phyloP scores from a whole-genome alignment of 2,888 invertebrate species.

The Melanargia galathea region DNA sequence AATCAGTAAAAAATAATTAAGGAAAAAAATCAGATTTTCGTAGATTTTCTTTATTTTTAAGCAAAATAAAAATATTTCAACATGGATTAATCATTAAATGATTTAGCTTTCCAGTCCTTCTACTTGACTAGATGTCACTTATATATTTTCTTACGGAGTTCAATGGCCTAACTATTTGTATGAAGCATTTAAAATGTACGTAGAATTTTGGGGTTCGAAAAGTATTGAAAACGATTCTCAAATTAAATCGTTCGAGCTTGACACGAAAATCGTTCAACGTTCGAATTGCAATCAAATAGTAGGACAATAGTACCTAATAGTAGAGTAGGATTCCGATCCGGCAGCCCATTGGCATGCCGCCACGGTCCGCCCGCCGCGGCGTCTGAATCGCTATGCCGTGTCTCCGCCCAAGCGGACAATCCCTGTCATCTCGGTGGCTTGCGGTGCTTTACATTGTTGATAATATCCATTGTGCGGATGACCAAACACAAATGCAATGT shows the following conservation, averaged over 20 bases:
- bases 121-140: no score
- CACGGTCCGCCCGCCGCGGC: constrained; percentile 37
- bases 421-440: constrained; percentile 32
- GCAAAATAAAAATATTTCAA: no score
- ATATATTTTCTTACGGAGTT: no score
- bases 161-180: no score
- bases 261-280: constrained; percentile 18
- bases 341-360: constrained; percentile 41
- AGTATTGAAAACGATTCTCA: background rate
- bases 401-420: constrained; percentile 37
- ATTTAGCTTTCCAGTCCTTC: no score
- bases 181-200: background rate
- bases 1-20: no score
- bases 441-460: constrained; percentile 31
- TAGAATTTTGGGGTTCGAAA: background rate
- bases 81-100: no score
- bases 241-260: constrained; percentile 7
- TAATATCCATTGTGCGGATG: constrained; percentile 24
- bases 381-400: constrained; percentile 38
- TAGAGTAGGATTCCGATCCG: constrained; percentile 32
- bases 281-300: constrained; percentile 32
- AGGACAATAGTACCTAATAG: constrained; percentile 23
- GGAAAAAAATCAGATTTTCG: no score
- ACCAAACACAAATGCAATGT: constrained; percentile 1
- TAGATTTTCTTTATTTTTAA: no score